Conservation (phyloP, 2,113 vertebrate genomes). For the Chlamydotis undulata region DNA sequence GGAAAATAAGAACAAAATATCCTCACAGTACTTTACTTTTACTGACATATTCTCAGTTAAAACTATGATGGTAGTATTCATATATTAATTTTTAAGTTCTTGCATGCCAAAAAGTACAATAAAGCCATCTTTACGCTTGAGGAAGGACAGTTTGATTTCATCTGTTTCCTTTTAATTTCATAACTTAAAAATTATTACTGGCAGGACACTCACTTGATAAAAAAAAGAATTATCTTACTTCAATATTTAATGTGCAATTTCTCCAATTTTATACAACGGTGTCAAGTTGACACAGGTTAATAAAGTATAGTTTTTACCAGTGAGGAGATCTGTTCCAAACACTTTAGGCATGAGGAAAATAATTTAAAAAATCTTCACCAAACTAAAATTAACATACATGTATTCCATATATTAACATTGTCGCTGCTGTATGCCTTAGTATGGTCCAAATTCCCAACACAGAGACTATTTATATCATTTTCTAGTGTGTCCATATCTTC, state of each 20-base stretch:
- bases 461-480: slow-evolving; percentile 66
- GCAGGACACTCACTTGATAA: neutral
- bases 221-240: neutral
- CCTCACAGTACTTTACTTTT: neutral
- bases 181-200: neutral
- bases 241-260: neutral
- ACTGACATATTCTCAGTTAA: neutral
- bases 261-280: neutral
- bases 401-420: slow-evolving; percentile 51
- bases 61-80: neutral
- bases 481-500: slow-evolving; percentile 48
- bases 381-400: slow-evolving; percentile 62
- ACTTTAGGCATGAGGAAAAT: slow-evolving; percentile 45
- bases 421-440: slow-evolving; percentile 38
- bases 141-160: neutral
- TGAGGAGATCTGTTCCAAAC: slow-evolving; percentile 3
- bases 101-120: neutral
- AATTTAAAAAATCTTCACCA: slow-evolving; percentile 16
- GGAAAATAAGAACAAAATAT: slow-evolving; percentile 27
- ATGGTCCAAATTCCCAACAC: slow-evolving; percentile 56
- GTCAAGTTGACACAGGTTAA: neutral
- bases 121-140: neutral
- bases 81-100: neutral
- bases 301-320: neutral
- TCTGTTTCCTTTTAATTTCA: neutral